Conservation (phyloP, 2,113 vertebrate species). For the Pseudorasbora parva region DNA sequence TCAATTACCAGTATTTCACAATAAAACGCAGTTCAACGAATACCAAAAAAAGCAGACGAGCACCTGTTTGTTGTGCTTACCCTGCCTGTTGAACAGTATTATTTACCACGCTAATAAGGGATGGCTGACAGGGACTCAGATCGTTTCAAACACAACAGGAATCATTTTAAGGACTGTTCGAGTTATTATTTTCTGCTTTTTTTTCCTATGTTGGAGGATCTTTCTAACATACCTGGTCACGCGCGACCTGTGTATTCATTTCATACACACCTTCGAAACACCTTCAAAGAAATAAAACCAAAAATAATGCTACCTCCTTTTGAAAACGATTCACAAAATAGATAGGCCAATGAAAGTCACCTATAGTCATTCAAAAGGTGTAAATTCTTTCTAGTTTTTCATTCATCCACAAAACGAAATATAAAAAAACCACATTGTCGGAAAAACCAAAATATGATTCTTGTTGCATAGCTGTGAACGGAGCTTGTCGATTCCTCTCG, state of each 20-base stretch:
- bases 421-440: neutral
- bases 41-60: conserved; percentile 40
- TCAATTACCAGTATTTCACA: conserved; percentile 44
- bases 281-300: conserved; percentile 71
- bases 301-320: conserved; percentile 84
- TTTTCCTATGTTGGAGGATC: conserved; percentile 59
- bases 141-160: conserved; percentile 33
- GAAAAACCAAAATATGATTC: conserved; percentile 74
- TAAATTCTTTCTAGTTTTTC: conserved; percentile 46
- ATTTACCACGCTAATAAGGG: conserved; percentile 60
- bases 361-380: conserved; percentile 51
- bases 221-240: conserved; percentile 45
- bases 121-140: conserved; percentile 50
- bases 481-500: conserved; percentile 51
- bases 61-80: neutral
- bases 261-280: conserved; percentile 15
- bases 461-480: conserved; percentile 62
- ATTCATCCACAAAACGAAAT: conserved; percentile 64
- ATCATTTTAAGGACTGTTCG: conserved; percentile 61
- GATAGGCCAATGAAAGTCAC: conserved; percentile 71
- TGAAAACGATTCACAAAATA: conserved; percentile 70
- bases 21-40: conserved; percentile 16
- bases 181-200: conserved; percentile 65
- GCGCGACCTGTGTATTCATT: neutral
- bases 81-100: conserved; percentile 14